phyloP scores from a whole-genome alignment of 2,113 vertebrate genomes.

The Sphyrna mokarran region DNA sequence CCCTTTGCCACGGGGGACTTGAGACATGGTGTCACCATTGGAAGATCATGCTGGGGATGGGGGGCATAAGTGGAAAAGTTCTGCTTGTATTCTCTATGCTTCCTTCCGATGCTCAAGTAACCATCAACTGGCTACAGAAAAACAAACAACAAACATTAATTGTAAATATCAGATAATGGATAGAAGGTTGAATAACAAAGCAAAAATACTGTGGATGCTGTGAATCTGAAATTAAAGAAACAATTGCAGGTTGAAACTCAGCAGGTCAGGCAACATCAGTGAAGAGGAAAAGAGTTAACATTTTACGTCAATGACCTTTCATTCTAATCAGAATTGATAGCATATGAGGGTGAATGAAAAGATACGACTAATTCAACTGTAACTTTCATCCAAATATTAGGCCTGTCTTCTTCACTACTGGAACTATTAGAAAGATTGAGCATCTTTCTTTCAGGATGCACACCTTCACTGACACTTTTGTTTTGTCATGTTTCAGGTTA shows the following conservation, averaged over 20 bases:
- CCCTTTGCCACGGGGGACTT: no score
- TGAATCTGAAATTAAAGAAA: no score
- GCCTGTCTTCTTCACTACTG: background rate
- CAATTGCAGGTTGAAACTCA: no score
- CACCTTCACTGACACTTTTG: background rate
- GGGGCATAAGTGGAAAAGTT: no score
- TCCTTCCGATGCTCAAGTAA: background rate
- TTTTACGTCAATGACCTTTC: no score
- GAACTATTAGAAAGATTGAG: background rate
- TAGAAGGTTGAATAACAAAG: background rate
- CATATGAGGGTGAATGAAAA: background rate
- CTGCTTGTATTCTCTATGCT: background rate
- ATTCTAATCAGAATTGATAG: no score
- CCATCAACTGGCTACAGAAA: background rate
- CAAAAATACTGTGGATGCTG: no score
- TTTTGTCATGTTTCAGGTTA: no score
- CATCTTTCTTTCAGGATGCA: background rate
- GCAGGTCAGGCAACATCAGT: no score
- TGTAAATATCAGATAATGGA: background rate
- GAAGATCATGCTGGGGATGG: no score
- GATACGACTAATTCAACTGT: background rate
- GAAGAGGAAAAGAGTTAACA: no score
- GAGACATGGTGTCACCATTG: no score
- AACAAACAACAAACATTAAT: background rate
- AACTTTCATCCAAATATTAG: background rate